Conservation (phyloP, 2,113 vertebrate species). For the Corvus cornix region DNA sequence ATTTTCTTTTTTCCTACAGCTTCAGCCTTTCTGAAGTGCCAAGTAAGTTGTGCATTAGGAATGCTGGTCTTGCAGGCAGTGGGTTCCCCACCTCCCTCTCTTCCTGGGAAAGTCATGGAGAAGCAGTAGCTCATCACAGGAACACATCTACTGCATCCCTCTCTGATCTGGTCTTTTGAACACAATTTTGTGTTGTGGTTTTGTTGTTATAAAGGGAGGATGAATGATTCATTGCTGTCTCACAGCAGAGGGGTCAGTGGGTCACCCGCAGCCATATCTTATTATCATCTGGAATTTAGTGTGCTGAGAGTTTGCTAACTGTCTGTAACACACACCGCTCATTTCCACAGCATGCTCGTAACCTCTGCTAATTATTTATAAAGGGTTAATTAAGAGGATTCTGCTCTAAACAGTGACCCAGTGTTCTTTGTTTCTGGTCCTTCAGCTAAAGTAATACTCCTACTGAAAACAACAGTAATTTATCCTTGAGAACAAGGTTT, state of each 20-base stretch:
- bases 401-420: background rate
- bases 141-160: background rate
- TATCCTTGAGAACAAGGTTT: background rate
- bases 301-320: background rate
- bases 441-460: background rate
- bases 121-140: background rate
- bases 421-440: conserved; percentile 30
- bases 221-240: conserved; percentile 27
- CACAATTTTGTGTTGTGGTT: background rate
- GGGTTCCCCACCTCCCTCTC: background rate
- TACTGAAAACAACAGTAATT: conserved; percentile 1
- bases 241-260: background rate
- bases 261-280: background rate
- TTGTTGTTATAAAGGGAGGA: background rate
- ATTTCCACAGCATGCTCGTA: background rate
- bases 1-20: background rate
- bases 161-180: background rate
- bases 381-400: conserved; percentile 59
- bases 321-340: background rate
- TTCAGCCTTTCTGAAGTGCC: background rate
- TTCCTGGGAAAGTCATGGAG: background rate
- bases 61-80: accelerated
- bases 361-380: conserved; percentile 57
- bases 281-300: background rate
- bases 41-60: background rate